phyloP scores from a whole-genome alignment of 2,797 vertebrate species.

The Glossophaga mutica region DNA sequence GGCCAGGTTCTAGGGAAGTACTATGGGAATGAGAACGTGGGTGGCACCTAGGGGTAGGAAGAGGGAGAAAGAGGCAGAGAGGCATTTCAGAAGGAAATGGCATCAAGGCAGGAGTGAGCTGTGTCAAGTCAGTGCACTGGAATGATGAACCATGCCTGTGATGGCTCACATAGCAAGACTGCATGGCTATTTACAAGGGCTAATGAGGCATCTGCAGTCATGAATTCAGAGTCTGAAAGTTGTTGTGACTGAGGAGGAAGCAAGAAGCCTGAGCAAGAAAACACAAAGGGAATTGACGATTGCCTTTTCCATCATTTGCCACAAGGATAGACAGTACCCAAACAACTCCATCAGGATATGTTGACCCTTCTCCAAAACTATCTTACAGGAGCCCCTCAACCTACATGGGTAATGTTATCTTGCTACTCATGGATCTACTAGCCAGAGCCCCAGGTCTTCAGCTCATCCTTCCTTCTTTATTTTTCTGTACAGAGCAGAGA shows the following conservation, averaged over 20 bases:
- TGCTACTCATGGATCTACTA: neutral
- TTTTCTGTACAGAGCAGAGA: neutral
- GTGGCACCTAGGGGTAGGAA: neutral
- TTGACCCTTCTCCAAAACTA: neutral
- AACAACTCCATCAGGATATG: neutral
- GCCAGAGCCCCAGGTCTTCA: neutral
- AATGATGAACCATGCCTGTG: constrained; percentile 33
- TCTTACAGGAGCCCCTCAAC: neutral
- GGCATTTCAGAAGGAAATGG: neutral
- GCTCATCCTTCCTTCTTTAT: neutral
- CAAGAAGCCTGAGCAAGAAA: neutral
- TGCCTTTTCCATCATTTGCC: neutral
- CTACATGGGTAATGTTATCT: neutral
- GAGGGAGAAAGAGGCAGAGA: neutral
- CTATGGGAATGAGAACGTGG: neutral
- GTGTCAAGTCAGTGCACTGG: constrained; percentile 5
- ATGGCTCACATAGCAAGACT: constrained; percentile 50
- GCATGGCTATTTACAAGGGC: neutral
- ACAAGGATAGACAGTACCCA: neutral
- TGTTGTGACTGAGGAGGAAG: neutral
- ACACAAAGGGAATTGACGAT: neutral
- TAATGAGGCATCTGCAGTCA: constrained; percentile 64
- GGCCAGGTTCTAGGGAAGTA: neutral
- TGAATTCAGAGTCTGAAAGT: constrained; percentile 5
- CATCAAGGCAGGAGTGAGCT: neutral